These are phyloP conservation scores for Netelia virgata DNA, from an alignment of 2,888 invertebrate species.

Conservation along the genomic window DNA sequence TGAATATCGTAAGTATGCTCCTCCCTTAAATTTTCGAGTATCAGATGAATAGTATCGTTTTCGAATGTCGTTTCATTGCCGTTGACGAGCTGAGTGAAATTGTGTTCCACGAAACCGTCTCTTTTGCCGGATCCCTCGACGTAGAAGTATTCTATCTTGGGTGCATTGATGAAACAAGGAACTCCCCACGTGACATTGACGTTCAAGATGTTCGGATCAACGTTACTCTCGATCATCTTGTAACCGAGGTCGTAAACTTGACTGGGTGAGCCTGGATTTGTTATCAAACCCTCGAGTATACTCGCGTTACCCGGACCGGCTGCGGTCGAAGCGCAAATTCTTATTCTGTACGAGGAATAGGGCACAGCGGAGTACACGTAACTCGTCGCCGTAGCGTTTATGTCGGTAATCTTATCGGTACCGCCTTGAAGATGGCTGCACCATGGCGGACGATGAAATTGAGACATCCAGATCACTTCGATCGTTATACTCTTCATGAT, in stretches of 20 bases:
- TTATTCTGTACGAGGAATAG: slow-evolving; percentile 74
- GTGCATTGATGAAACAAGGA: slow-evolving; percentile 78
- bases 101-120: slow-evolving; percentile 66
- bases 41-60: slow-evolving; percentile 71
- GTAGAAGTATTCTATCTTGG: slow-evolving; percentile 75
- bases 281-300: slow-evolving; percentile 67
- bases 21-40: slow-evolving; percentile 75
- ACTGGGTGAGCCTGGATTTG: slow-evolving; percentile 74
- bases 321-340: slow-evolving; percentile 77
- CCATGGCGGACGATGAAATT: slow-evolving; percentile 73
- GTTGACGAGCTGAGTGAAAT: slow-evolving; percentile 53
- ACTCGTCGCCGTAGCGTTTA: slow-evolving; percentile 58
- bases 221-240: slow-evolving; percentile 57
- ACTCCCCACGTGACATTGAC: slow-evolving; percentile 77
- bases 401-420: slow-evolving; percentile 51
- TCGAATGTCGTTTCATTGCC: slow-evolving; percentile 51
- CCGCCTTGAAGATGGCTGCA: slow-evolving; percentile 49
- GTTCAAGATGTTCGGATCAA: slow-evolving; percentile 74
- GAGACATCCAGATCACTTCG: slow-evolving; percentile 71
- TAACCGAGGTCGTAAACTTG: slow-evolving; percentile 74
- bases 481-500: slow-evolving; percentile 75
- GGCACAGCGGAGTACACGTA: slow-evolving; percentile 66
- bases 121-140: slow-evolving; percentile 75
- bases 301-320: slow-evolving; percentile 78
- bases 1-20: slow-evolving; percentile 78